These are phyloP conservation scores for Nyctalus aviator DNA, from an alignment of 2,797 vertebrate genomes.

Conservation along the genomic window DNA sequence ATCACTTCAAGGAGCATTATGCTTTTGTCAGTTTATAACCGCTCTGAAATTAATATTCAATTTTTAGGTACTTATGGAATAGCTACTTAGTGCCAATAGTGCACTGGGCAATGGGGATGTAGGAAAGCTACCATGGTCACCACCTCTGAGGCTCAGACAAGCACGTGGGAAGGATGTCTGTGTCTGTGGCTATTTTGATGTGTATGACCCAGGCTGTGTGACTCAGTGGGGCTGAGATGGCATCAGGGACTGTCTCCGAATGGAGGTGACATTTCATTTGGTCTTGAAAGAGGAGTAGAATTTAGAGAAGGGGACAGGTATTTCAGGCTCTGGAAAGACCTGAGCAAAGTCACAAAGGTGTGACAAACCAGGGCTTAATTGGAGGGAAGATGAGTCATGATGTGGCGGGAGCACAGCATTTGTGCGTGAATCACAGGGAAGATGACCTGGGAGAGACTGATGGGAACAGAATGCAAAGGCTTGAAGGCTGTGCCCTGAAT, in stretches of 20 bases:
- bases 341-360: neutral
- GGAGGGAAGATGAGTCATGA: neutral
- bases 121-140: neutral
- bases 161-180: neutral
- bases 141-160: neutral
- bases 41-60: neutral
- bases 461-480: neutral
- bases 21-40: neutral
- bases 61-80: neutral
- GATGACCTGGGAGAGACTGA: neutral
- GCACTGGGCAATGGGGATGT: neutral
- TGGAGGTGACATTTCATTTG: neutral
- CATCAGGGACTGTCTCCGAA: neutral
- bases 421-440: neutral
- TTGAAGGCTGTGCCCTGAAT: neutral
- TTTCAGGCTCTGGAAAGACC: neutral
- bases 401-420: neutral
- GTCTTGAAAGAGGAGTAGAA: constrained; percentile 13
- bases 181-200: neutral
- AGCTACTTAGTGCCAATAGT: neutral
- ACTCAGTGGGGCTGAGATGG: neutral
- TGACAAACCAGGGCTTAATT: neutral
- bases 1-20: neutral
- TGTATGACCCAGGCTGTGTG: neutral
- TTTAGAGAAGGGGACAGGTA: neutral